phyloP scores from a whole-genome alignment of 2,888 invertebrate species.

The Watsonalla binaria region DNA sequence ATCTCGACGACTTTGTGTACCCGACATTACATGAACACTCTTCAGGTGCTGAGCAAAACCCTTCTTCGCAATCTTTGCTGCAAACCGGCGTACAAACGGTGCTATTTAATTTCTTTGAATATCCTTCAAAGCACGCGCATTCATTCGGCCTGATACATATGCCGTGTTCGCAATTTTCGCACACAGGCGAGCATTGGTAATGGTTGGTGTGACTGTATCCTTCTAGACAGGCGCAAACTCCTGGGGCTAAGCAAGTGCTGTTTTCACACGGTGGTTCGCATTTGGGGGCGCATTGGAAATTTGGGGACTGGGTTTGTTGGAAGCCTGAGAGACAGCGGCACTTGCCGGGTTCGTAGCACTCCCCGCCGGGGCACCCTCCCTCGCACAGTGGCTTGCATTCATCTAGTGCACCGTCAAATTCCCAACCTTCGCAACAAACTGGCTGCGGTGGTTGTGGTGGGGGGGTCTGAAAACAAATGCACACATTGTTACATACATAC shows the following conservation, averaged over 20 bases:
- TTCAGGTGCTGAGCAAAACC: constrained; percentile 16
- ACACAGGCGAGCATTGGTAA: constrained; percentile 14
- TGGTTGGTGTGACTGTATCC: constrained; percentile 4
- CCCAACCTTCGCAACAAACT: constrained; percentile 21
- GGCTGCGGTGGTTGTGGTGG: not conserved
- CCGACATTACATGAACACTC: constrained; percentile 9
- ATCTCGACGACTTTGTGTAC: not conserved
- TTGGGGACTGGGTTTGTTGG: not conserved
- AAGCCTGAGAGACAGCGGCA: constrained; percentile 14
- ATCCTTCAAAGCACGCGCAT: constrained; percentile 33
- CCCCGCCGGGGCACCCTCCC: not conserved
- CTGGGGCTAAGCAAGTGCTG: constrained; percentile 19
- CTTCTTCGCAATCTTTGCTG: constrained; percentile 32
- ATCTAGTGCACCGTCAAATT: constrained; percentile 4
- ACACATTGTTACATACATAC: too few species aligned
- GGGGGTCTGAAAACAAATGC: not conserved
- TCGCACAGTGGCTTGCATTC: constrained; percentile 19
- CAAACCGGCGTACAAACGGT: constrained; percentile 35
- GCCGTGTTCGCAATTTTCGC: constrained; percentile 29
- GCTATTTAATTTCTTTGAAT: constrained; percentile 12
- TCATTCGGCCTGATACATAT: constrained; percentile 37
- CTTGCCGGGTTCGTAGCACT: constrained; percentile 8
- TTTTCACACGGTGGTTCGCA: constrained; percentile 45
- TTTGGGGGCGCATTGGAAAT: constrained; percentile 10
- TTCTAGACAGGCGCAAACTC: constrained; percentile 1